Evolutionary conservation across 2,797 vertebrate species (phyloP), one percentile per base, ranked within the genome.

Genomic region (Microctenopoma stevenorrisi): DNA sequence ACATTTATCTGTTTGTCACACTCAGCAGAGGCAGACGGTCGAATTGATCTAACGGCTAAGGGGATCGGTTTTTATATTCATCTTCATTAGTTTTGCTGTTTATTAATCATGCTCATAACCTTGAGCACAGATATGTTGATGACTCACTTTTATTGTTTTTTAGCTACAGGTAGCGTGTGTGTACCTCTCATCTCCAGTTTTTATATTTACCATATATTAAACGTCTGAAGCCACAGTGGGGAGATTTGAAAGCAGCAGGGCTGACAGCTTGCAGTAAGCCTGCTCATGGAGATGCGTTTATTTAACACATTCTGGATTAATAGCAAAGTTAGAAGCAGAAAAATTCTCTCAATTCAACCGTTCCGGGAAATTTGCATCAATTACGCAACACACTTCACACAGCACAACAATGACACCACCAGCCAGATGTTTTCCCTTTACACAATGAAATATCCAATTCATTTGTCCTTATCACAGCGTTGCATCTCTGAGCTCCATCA

Each of bases 301-400:
- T 42, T 73, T 28, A 22, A 43, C 52, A 14, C 30, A 49, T 48
- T 71, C 16, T 49, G 47, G 33, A 35, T 16, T 26, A 30, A 42
- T 35, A 5, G 18, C 40, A 22, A 11, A 44, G 47, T 42, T 50
- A 18, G 35, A 44, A 26, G 37, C 12, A 3, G 5, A 15, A 26
- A 51, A 44, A 28, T 44, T 38, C 38, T 3, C 40, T 47, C 9
- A 47, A 52, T 14, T 47, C 4, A 18, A n/a, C 1, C 35, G 22
- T 51, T n/a, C 14, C 37, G 11, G 14, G 8, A 7, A 35, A 1
- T 4, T 33, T 50, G 30, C 30, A 30, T 33, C 10, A 5, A 18
- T 35, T 33, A 35, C 9, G 5, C 28, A 11, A n/a, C 14, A n/a
- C 22, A 28, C 25, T 2, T 33, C 7, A 7, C 30, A 33, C 25